Evolutionary conservation across 2,888 invertebrate genomes (phyloP).

Genomic region (Apodemia hepburni): DNA sequence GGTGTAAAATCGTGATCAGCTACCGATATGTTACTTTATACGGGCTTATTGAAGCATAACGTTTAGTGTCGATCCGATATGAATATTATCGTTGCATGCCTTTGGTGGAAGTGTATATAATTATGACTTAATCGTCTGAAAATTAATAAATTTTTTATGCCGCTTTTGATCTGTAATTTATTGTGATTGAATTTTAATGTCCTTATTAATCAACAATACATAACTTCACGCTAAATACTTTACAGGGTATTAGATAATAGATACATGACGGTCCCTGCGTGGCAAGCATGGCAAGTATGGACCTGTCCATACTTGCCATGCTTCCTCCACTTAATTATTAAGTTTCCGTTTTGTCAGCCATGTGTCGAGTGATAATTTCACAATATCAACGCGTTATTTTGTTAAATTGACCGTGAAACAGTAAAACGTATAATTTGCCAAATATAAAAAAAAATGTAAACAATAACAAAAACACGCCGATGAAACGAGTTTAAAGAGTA

Average conservation of each 20-base stretch:
- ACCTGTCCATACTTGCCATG: too few relatives aligned
- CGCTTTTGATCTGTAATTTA: not conserved
- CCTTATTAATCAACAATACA: too few relatives aligned
- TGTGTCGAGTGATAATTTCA: too few relatives aligned
- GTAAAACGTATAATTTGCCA: not conserved
- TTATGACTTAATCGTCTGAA: slow-evolving; percentile 1
- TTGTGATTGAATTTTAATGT: not conserved
- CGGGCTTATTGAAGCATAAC: not conserved
- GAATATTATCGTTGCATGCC: not conserved
- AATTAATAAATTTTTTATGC: not conserved
- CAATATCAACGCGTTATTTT: not conserved
- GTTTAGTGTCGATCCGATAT: not conserved
- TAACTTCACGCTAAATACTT: too few relatives aligned
- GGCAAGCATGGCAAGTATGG: too few relatives aligned
- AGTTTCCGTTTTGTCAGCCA: too few relatives aligned
- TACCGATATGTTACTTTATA: slow-evolving; percentile 6
- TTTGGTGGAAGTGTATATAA: slow-evolving; percentile 8
- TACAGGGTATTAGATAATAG: too few relatives aligned
- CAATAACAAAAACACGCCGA: not conserved
- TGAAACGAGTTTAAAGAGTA: not conserved
- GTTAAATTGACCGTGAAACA: not conserved
- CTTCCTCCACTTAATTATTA: too few relatives aligned
- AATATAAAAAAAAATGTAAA: not conserved
- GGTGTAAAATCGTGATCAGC: slow-evolving; percentile 1
- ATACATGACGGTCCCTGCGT: too few relatives aligned